Evolutionary conservation across 2,113 vertebrate species (phyloP).

Genomic region (Diphyllodes magnificus): DNA sequence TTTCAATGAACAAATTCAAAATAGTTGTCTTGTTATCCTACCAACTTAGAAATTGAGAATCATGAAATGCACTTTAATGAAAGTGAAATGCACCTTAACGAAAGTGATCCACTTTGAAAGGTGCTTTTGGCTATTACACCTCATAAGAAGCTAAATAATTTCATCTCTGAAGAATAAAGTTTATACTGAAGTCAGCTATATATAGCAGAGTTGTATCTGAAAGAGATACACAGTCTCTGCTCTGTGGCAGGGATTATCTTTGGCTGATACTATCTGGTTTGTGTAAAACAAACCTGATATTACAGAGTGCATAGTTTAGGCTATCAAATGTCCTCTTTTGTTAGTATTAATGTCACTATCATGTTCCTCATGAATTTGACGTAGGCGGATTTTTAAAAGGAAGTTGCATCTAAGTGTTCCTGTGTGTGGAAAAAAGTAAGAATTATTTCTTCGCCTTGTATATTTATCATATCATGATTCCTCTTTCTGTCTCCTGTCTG

Average conservation of each 20-base stretch:
- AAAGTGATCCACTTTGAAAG: background rate
- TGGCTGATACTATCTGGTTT: background rate
- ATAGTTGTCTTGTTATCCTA: background rate
- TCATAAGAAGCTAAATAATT: slow-evolving; percentile 8
- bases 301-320: background rate
- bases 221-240: background rate
- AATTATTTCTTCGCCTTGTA: slow-evolving; percentile 19
- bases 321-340: background rate
- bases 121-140: background rate
- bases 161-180: background rate
- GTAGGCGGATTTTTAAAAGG: background rate
- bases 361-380: background rate
- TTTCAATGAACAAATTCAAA: background rate
- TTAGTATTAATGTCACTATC: slow-evolving; percentile 23
- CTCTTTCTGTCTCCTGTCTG: slow-evolving; percentile 33
- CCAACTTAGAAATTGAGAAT: background rate
- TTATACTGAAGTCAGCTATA: slow-evolving; percentile 4
- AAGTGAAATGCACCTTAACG: background rate
- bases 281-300: slow-evolving; percentile 12
- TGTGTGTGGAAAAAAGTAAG: slow-evolving; percentile 26
- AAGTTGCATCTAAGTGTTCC: background rate
- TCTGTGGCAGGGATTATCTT: slow-evolving; percentile 29
- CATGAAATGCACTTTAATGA: background rate
- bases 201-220: slow-evolving; percentile 20
- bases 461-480: slow-evolving; percentile 2